Conservation (phyloP, 2,113 vertebrate species). For the Phasianus colchicus region DNA sequence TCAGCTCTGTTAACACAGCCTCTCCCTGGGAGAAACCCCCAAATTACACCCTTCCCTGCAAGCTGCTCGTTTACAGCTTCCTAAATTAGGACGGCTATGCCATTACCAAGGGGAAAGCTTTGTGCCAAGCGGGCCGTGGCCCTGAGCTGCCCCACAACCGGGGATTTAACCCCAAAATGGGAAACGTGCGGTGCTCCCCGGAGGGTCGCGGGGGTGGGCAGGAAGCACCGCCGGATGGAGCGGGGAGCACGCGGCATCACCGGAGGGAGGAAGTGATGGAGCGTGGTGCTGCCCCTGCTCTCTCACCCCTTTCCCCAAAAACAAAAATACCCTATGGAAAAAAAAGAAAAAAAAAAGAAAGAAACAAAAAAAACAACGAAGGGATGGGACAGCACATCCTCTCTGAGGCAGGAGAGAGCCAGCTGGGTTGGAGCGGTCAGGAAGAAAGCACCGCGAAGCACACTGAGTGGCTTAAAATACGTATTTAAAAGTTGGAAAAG, state of each 20-base stretch:
- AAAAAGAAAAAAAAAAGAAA: background rate
- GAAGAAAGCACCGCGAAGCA: background rate
- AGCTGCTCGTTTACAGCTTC: background rate
- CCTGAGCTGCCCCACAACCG: background rate
- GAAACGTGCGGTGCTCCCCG: background rate
- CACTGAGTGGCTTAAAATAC: background rate
- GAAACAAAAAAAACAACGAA: background rate
- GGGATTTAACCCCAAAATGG: background rate
- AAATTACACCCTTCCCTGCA: background rate
- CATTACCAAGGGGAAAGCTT: background rate
- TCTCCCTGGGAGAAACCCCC: background rate
- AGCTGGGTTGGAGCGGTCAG: background rate
- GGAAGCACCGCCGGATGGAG: slow-evolving; percentile 4
- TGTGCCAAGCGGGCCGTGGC: no score
- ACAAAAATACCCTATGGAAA: background rate
- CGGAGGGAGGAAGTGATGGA: background rate
- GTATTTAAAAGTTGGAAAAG: background rate
- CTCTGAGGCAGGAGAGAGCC: background rate
- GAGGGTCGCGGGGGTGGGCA: background rate
- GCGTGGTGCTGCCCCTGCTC: rapidly evolving
- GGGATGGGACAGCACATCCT: background rate
- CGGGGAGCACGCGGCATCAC: background rate
- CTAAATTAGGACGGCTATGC: background rate
- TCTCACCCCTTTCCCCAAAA: background rate
- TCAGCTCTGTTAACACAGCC: background rate